A percentile compares a stretch with the other conserved stretches of the same genome.
phyloP scores from a whole-genome alignment of 2,113 vertebrate genomes.

The Boleophthalmus pectinirostris region DNA sequence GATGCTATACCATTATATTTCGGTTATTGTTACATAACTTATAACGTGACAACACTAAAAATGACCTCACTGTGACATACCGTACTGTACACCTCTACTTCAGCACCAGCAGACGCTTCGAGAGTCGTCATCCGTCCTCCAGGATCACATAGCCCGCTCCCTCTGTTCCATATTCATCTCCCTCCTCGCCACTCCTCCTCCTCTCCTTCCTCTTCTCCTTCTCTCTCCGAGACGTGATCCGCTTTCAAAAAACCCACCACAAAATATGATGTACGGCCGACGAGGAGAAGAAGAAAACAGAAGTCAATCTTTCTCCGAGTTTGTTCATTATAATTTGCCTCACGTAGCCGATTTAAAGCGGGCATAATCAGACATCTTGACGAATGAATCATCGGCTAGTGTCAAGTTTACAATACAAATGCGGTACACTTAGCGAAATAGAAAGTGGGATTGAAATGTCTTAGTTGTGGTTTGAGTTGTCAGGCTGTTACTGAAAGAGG shows the following conservation, averaged over 20 bases:
- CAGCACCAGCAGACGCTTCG: neutral
- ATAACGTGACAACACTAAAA: neutral
- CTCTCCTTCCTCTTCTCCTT: neutral
- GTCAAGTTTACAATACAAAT: slow-evolving; percentile 57
- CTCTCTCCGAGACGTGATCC: neutral
- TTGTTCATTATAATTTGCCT: slow-evolving; percentile 36
- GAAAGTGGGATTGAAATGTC: neutral
- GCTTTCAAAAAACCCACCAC: neutral
- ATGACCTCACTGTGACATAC: too few relatives aligned
- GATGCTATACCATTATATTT: too few relatives aligned
- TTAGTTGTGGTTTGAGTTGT: neutral
- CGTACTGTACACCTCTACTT: neutral
- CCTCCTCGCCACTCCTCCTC: neutral
- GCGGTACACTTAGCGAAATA: slow-evolving; percentile 20
- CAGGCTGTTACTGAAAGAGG: neutral
- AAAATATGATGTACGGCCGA: slow-evolving; percentile 1
- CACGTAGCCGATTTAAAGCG: slow-evolving; percentile 46
- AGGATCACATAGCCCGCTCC: neutral
- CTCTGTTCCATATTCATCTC: slow-evolving; percentile 3
- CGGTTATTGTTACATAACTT: too few relatives aligned
- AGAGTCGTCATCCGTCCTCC: neutral
- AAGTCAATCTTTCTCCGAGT: slow-evolving; percentile 30
- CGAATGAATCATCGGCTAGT: slow-evolving; percentile 39
- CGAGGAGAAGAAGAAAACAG: neutral
- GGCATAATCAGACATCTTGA: slow-evolving; percentile 45